Percentiles rank a stretch among this genome's conserved stretches.
Conservation (phyloP, 2,113 vertebrate genomes). For the Microtus ochrogaster region DNA sequence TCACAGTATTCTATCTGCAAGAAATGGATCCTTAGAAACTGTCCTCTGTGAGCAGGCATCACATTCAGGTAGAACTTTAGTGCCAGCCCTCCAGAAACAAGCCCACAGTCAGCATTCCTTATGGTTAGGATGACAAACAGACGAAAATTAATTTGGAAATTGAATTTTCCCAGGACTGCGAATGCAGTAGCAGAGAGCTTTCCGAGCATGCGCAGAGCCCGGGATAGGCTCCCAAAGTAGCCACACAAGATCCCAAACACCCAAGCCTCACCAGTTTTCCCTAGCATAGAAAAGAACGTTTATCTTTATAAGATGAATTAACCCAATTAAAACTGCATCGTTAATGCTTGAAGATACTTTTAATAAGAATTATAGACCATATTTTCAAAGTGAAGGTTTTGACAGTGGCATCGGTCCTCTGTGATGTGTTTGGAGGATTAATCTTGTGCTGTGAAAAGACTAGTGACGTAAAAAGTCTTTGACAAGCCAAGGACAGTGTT, state of each 20-base stretch:
- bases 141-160: background rate
- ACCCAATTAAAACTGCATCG: background rate
- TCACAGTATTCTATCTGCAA: background rate
- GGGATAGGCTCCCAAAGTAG: background rate
- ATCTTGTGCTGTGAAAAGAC: background rate
- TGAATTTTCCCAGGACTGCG: background rate
- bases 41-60: background rate
- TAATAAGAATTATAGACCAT: background rate
- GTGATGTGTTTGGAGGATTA: background rate
- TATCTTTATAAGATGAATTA: background rate
- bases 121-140: background rate
- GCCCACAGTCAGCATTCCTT: background rate
- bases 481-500: background rate
- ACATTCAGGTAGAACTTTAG: no score
- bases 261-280: background rate
- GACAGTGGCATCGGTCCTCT: background rate
- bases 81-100: background rate
- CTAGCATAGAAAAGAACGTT: background rate
- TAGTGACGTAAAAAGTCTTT: slow-evolving; percentile 16
- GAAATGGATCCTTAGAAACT: background rate
- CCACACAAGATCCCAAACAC: background rate
- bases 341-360: background rate
- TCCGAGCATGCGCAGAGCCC: background rate
- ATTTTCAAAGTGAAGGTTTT: background rate
- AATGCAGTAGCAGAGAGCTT: no score